Conservation (phyloP, 2,113 vertebrate species). For the Geococcyx californianus region DNA sequence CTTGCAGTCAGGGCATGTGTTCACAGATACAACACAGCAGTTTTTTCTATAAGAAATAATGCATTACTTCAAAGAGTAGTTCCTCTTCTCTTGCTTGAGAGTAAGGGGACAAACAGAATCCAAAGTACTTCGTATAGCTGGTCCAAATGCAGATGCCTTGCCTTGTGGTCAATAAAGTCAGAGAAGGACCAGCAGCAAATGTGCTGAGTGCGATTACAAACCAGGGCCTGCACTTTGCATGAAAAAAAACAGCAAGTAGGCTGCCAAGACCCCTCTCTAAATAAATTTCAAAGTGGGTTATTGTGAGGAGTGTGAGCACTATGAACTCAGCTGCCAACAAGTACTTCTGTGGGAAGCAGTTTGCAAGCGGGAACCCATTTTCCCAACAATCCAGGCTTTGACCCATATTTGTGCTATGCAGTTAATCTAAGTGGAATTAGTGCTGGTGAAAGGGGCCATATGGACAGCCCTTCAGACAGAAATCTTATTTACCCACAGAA, state of each 20-base stretch:
- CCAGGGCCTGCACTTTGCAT: not conserved
- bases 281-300: constrained; percentile 51
- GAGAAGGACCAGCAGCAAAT: not conserved
- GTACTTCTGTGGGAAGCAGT: constrained; percentile 54
- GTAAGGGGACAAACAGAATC: not conserved
- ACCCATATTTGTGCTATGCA: constrained; percentile 42
- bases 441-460: constrained; percentile 62
- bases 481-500: constrained; percentile 59
- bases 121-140: not conserved
- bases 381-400: constrained; percentile 61
- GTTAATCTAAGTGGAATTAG: constrained; percentile 66
- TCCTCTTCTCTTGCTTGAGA: not conserved
- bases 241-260: not conserved
- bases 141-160: not conserved
- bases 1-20: not conserved
- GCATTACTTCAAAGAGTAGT: not conserved
- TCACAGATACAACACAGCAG: not conserved
- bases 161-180: not conserved
- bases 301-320: constrained; percentile 21
- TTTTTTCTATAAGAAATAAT: not conserved
- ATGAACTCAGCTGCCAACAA: constrained; percentile 51
- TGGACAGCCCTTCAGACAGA: constrained; percentile 48
- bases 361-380: not conserved
- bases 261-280: constrained; percentile 52
- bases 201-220: not conserved